Evolutionary conservation across 1,140 invertebrate genomes (phyloP).

Genomic region (Callitettix versicolor): DNA sequence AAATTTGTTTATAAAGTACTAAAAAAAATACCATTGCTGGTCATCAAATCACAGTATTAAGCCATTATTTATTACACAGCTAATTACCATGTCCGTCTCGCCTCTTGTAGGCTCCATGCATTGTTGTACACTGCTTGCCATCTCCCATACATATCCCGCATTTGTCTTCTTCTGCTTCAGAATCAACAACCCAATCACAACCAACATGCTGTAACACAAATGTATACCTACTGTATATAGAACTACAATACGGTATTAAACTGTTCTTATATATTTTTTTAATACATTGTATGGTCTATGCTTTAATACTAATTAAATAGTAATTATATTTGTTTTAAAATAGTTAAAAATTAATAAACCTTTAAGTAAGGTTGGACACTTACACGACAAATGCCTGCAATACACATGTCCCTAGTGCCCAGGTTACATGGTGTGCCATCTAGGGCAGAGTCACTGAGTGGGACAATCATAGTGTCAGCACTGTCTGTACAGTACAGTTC

Average conservation of each 20-base stretch:
- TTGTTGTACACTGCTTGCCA: conserved; percentile 57
- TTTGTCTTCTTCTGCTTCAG: conserved; percentile 49
- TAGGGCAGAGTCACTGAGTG: conserved; percentile 56
- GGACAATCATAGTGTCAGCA: conserved; percentile 56
- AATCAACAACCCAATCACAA: conserved; percentile 55
- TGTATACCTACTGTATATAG: too few relatives aligned
- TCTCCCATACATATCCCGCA: conserved; percentile 62
- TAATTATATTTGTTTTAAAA: too few relatives aligned
- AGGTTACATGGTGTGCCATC: conserved; percentile 73
- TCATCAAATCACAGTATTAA: too few relatives aligned
- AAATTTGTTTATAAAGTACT: too few relatives aligned
- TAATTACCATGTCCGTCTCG: conserved; percentile 40
- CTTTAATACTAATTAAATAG: too few relatives aligned
- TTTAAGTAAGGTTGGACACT: too few relatives aligned
- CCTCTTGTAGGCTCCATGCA: conserved; percentile 60
- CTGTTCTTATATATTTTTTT: too few relatives aligned
- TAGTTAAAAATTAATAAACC: too few relatives aligned
- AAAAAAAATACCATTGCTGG: too few relatives aligned
- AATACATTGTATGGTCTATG: background rate
- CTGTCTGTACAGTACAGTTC: conserved; percentile 65
- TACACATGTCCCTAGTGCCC: conserved; percentile 68
- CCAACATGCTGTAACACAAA: conserved; percentile 50
- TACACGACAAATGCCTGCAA: conserved; percentile 63
- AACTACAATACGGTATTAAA: too few relatives aligned
- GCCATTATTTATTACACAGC: too few relatives aligned